Evolutionary conservation across 2,113 vertebrate genomes (phyloP).

Genomic region (Ptyas mucosa): DNA sequence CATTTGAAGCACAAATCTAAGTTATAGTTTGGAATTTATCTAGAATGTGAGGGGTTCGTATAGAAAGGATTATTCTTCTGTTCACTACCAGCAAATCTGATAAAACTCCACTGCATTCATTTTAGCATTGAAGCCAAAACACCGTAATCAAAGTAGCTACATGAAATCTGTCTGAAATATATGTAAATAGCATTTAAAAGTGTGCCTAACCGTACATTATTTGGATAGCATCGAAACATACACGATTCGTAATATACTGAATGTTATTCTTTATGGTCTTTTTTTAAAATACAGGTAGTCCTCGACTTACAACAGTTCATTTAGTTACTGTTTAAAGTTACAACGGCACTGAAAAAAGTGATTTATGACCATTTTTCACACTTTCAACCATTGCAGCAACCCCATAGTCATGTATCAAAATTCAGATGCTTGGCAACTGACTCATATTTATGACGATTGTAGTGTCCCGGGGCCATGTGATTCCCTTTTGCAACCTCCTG

Average conservation of each 20-base stretch:
- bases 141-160: neutral
- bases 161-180: neutral
- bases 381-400: neutral
- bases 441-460: neutral
- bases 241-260: neutral
- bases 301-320: neutral
- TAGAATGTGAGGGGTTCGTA: slow-evolving; percentile 4
- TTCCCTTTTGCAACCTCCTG: neutral
- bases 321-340: neutral
- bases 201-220: neutral
- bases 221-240: neutral
- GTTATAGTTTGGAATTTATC: slow-evolving; percentile 13
- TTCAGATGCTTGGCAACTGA: neutral
- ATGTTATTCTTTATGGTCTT: neutral
- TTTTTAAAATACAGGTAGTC: neutral
- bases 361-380: neutral
- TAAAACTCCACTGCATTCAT: neutral
- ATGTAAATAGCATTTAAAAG: neutral
- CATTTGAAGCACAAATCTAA: slow-evolving; percentile 14
- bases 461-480: neutral
- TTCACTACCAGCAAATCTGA: neutral
- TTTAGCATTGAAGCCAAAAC: neutral
- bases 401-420: neutral
- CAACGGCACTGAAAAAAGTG: neutral
- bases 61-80: neutral